A percentile compares a stretch with the other conserved stretches of the same genome.
phyloP scores from a whole-genome alignment of 2,113 vertebrate species.

The Ceyx margarethae region DNA sequence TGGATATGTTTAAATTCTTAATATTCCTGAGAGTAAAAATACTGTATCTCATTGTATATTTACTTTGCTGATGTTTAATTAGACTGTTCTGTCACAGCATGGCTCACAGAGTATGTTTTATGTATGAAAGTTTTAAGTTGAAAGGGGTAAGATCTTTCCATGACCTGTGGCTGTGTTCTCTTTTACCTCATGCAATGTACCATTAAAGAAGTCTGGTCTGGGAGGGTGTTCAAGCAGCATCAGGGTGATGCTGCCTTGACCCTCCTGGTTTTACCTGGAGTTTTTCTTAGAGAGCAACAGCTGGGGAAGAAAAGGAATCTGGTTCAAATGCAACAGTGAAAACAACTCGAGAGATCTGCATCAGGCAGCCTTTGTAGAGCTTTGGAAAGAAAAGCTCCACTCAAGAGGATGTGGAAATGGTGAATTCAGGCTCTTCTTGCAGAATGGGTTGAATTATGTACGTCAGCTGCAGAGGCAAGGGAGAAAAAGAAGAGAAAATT shows the following conservation, averaged over 20 bases:
- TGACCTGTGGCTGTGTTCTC: neutral
- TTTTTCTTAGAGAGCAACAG: neutral
- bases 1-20: neutral
- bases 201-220: neutral
- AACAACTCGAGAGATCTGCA: neutral
- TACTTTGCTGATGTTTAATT: neutral
- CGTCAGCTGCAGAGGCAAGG: neutral
- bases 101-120: neutral
- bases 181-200: neutral
- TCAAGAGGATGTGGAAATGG: conserved; percentile 13
- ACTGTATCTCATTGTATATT: neutral
- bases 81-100: neutral
- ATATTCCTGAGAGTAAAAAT: neutral
- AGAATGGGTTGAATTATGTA: neutral
- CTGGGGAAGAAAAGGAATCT: neutral
- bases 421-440: neutral
- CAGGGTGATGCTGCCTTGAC: accelerated
- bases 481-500: conserved; percentile 42
- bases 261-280: neutral
- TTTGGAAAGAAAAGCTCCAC: neutral
- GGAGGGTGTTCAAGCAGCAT: neutral
- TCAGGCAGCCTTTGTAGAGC: neutral
- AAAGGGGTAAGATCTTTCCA: neutral
- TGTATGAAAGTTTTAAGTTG: neutral
- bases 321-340: neutral